A percentile compares a stretch with the other conserved stretches of the same genome.
These are phyloP conservation scores for Branchinecta sandiegonensis DNA, from an alignment of 2,888 invertebrate genomes.

Conservation along the genomic window DNA sequence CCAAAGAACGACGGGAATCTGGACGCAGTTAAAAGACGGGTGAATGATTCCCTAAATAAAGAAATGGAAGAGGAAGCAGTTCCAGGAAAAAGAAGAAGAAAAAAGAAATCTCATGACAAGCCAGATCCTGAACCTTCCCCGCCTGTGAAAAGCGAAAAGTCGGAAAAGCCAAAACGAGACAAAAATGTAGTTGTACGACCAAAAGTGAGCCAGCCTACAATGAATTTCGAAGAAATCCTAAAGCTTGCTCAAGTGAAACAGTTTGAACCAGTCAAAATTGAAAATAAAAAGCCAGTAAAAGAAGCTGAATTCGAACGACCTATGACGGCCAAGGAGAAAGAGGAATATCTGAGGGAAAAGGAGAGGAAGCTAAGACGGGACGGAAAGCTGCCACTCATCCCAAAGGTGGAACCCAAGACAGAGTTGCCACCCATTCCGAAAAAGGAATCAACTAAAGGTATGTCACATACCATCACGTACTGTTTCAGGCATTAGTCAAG, in stretches of 20 bases:
- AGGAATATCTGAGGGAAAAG: slow-evolving; percentile 45
- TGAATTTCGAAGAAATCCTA: slow-evolving; percentile 61
- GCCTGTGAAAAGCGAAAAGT: slow-evolving; percentile 36
- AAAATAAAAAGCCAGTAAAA: slow-evolving; percentile 23
- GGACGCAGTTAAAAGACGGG: slow-evolving; percentile 13
- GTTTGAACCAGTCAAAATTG: slow-evolving; percentile 25
- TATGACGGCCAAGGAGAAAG: slow-evolving; percentile 65
- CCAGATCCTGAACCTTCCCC: slow-evolving; percentile 29
- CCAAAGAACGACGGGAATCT: slow-evolving; percentile 18
- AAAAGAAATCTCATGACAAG: slow-evolving; percentile 33
- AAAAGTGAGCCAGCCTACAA: slow-evolving; percentile 46
- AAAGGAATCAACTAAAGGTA: neutral
- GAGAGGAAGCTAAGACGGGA: slow-evolving; percentile 26
- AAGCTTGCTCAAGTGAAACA: slow-evolving; percentile 51
- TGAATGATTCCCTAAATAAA: slow-evolving; percentile 47
- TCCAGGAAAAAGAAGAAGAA: slow-evolving; percentile 49
- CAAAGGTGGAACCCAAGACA: slow-evolving; percentile 26
- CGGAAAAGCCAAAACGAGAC: slow-evolving; percentile 35
- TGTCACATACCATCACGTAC: too few species aligned
- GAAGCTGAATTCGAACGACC: slow-evolving; percentile 42
- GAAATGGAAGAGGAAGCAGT: slow-evolving; percentile 56
- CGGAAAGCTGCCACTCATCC: slow-evolving; percentile 30
- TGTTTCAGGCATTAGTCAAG: too few species aligned
- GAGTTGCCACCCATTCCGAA: slow-evolving; percentile 17
- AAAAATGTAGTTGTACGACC: slow-evolving; percentile 18